phyloP scores from a whole-genome alignment of 92 coral and sea anemone species.

The Meandrina meandrites region DNA sequence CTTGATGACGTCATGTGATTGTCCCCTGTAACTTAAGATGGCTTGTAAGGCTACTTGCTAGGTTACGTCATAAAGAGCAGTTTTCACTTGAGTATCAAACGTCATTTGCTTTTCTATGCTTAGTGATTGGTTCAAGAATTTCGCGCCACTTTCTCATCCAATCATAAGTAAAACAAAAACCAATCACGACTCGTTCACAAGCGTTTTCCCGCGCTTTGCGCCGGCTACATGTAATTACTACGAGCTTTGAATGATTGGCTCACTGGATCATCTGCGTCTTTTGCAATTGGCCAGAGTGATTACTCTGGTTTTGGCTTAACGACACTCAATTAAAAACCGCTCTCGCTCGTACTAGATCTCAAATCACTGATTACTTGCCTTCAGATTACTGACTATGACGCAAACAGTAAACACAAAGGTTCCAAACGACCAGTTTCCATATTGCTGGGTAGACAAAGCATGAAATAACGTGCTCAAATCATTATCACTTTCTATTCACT shows the following conservation, averaged over 20 bases:
- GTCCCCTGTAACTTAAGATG: background rate
- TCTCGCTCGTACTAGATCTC: background rate
- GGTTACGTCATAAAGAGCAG: background rate
- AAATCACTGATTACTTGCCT: constrained; percentile 51
- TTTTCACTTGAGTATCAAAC: background rate
- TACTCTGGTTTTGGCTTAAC: too few species aligned
- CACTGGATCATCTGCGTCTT: background rate
- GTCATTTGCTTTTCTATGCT: background rate
- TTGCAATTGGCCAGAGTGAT: background rate
- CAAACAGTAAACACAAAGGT: constrained; percentile 83
- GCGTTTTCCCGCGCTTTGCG: constrained; percentile 20
- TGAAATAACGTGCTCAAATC: background rate
- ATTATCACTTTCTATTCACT: background rate
- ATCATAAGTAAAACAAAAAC: background rate
- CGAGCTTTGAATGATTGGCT: too few species aligned
- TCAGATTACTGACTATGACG: constrained; percentile 88
- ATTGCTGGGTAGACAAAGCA: constrained; percentile 59
- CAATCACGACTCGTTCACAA: background rate
- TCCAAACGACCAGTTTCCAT: constrained; percentile 95
- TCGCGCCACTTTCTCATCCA: background rate
- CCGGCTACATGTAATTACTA: too few species aligned
- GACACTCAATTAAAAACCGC: too few species aligned
- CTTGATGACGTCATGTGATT: background rate
- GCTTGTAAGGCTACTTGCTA: background rate
- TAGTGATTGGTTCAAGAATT: background rate